Evolutionary conservation across 1,140 invertebrate species (phyloP), one percentile per base, ranked within the genome.

Genomic region (Pseudomyrmex flavicornis): DNA sequence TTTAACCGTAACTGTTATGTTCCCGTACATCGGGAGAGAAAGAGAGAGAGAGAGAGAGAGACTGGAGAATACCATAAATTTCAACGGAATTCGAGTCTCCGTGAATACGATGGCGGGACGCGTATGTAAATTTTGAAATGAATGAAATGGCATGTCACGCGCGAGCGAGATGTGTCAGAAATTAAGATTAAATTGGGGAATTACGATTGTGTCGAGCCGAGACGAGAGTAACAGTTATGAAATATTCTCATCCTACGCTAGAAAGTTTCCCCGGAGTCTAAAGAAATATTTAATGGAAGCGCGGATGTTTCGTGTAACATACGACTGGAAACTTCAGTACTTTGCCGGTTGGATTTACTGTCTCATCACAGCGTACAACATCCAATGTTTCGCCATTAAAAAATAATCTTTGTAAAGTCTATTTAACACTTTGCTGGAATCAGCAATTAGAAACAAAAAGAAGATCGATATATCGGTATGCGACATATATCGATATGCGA

Each of bases 271-370:
- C 26, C 15, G n/a, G 50, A 73, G 62, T 86, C 75, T 82, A 72
- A 85, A 86, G 83, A 86, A 85, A 86, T 86, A 85, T 86, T 86
- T 86, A 86, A 85, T 74, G 48, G 59, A 22, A 12, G 52, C 46
- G 20, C 59, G 83, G 59, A 80, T 79, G 68, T 68, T 26, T 70
- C 83, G 17, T 20, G 46, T 52, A 74, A 85, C 66, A 48, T 80
- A 68, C 83, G 76, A 80, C 68, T 63, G 68, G 58, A 80, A 86
- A 85, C 74, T 86, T 86, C 61, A 86, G 59, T 77, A 61, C 68
- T 54, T n/a, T 26, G 17, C 17, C 63, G 12, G 54, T 59, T 59
- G 52, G 48, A 44, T 65, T 86, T 50, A 58, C 22, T 82, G 22
- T 72, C 61, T 54, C 56, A 20, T 84, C 72, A 66, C 63, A 44